phyloP scores from a whole-genome alignment of 1,140 invertebrate species.

The Ostrea denselamellosa region DNA sequence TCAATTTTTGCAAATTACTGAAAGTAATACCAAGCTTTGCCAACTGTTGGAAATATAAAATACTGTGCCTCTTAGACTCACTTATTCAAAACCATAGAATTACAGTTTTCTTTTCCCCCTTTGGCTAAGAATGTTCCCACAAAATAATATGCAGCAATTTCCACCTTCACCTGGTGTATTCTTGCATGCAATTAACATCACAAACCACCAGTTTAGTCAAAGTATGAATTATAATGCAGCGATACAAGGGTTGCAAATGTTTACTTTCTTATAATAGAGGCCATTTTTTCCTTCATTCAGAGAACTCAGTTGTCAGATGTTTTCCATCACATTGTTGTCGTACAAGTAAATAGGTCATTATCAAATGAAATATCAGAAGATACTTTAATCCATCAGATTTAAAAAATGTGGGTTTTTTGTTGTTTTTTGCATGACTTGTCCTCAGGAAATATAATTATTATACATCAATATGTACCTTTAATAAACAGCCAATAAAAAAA shows the following conservation, averaged over 20 bases:
- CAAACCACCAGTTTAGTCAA: not conserved
- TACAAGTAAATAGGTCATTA: not conserved
- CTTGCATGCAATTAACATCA: not conserved
- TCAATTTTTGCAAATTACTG: constrained; percentile 22
- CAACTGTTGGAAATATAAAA: not conserved
- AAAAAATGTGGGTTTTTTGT: no score
- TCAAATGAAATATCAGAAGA: not conserved
- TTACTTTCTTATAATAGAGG: not conserved
- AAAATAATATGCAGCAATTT: not conserved
- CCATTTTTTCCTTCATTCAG: not conserved
- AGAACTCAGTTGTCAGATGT: not conserved
- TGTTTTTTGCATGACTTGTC: not conserved
- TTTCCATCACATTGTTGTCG: not conserved
- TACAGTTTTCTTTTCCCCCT: not conserved
- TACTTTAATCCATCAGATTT: not conserved
- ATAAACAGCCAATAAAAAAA: not conserved
- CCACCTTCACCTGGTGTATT: not conserved
- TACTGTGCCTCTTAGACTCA: not conserved
- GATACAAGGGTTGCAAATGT: not conserved
- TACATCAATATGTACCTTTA: not conserved
- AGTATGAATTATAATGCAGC: not conserved
- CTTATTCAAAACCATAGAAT: not conserved
- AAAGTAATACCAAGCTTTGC: not conserved
- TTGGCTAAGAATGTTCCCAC: not conserved
- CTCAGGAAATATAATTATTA: not conserved